Evolutionary conservation across 2,797 vertebrate species (phyloP), one percentile per base, ranked within the genome.

Genomic region (Macrochelys suwanniensis): DNA sequence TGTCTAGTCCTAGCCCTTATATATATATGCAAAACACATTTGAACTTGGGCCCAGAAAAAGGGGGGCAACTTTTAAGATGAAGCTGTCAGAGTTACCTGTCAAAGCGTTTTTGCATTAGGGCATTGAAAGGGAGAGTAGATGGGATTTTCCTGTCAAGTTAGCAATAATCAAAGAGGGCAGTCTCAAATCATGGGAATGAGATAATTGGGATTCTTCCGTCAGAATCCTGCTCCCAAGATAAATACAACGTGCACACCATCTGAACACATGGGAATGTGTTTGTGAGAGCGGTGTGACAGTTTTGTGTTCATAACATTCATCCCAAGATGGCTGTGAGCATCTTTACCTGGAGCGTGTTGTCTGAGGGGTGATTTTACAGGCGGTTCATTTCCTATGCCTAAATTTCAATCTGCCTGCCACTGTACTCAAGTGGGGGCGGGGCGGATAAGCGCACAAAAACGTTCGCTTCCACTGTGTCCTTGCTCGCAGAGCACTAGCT

Each of bases 61-160:
- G 47, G 74, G 92, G 33, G 9, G 10, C 33, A 57, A 5, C n/a
- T 89, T 93, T 65, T 33, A 79, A 59, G 68, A 49, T 0, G 1
- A 4, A 2, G 25, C 1, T 53, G 50, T 77, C 71, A 53, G 78
- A 50, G 0, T 0, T 65, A 3, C 4, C 1, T 0, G 0, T 31
- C 5, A 2, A 2, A 6, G 0, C 6, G 65, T 15, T 50, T 56
- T 74, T 0, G 0, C 0, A 0, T 0, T 6, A 68, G 47, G 86
- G 42, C 21, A 21, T 23, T 71, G 37, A 42, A 71, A 28, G 15
- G 77, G 77, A 47, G 77, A 17, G 77, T 47, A 31, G 77, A 51
- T 51, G 26, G 47, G 42, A 50, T 51, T 47, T 19, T 79, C 45
- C 17, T 79, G 26, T 51, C 45, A 79, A 79, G 49, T 28, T 28